phyloP scores from a whole-genome alignment of 2,797 vertebrate species.

The Pachyuromys duprasi region DNA sequence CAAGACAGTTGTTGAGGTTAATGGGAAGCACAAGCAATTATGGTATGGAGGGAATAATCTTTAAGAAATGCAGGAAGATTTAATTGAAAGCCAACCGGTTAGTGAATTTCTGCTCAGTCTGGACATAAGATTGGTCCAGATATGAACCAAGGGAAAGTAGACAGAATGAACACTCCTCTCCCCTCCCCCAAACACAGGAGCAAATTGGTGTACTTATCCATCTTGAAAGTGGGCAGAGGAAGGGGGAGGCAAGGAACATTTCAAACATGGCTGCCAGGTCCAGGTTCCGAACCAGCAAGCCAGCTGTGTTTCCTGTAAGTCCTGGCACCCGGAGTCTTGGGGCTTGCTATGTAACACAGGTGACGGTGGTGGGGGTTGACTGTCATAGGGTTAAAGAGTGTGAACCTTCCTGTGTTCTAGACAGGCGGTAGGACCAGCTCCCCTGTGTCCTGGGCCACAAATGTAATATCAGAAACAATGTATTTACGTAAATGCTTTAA shows the following conservation, averaged over 20 bases:
- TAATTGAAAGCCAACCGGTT: neutral
- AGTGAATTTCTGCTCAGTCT: conserved; percentile 31
- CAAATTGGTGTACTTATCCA: too few species aligned
- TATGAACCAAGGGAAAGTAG: neutral
- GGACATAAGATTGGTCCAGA: neutral
- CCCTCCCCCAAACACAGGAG: too few species aligned
- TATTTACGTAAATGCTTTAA: neutral
- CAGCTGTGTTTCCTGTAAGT: neutral
- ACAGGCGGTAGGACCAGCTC: neutral
- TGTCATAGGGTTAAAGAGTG: neutral
- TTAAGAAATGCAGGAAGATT: neutral
- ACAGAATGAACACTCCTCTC: too few species aligned
- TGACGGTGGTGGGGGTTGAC: neutral
- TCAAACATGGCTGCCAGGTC: neutral
- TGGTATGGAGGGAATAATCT: neutral
- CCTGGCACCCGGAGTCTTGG: neutral
- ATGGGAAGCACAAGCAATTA: neutral
- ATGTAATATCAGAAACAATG: neutral
- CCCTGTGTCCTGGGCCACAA: neutral
- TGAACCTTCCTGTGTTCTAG: neutral
- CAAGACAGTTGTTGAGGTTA: neutral
- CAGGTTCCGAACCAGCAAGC: conserved; percentile 2
- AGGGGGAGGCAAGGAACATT: neutral
- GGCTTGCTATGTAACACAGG: neutral
- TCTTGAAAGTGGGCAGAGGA: neutral